Conservation (phyloP, 1,140 invertebrate genomes). For the Eueides isabella region DNA sequence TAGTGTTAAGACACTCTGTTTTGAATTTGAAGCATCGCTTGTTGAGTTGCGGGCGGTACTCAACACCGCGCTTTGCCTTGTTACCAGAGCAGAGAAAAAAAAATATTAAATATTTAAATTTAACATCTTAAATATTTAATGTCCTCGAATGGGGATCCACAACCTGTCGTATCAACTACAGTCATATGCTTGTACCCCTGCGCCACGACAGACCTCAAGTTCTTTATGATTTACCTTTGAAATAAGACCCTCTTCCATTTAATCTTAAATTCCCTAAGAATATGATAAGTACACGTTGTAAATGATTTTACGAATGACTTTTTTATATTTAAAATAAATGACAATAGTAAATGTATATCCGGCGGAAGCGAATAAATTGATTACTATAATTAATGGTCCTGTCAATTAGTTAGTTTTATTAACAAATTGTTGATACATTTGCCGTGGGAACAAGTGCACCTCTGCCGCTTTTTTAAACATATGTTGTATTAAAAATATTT, state of each 20-base stretch:
- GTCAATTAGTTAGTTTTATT: not conserved
- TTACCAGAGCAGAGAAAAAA: not conserved
- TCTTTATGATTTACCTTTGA: not conserved
- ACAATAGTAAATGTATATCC: not conserved
- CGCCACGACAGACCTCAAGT: not conserved
- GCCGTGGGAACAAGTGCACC: not conserved
- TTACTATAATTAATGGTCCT: constrained; percentile 6
- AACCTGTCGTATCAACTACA: not conserved
- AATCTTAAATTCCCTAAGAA: no score
- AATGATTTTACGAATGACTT: no score
- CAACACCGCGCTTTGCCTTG: not conserved
- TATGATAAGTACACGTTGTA: no score
- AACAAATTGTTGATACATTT: not conserved
- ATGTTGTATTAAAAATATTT: not conserved
- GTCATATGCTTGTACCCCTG: not conserved
- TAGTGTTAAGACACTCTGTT: not conserved
- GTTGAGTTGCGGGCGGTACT: not conserved
- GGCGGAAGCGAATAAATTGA: not conserved
- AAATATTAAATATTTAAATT: not conserved
- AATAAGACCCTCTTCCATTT: no score
- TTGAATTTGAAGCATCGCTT: not conserved
- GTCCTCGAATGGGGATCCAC: not conserved
- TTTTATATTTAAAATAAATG: not conserved
- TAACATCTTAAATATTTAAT: no score
- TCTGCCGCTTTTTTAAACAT: not conserved